Percentiles rank a stretch among this genome's conserved stretches.
phyloP scores from a whole-genome alignment of 2,888 invertebrate species.

The Adelphocoris suturalis region DNA sequence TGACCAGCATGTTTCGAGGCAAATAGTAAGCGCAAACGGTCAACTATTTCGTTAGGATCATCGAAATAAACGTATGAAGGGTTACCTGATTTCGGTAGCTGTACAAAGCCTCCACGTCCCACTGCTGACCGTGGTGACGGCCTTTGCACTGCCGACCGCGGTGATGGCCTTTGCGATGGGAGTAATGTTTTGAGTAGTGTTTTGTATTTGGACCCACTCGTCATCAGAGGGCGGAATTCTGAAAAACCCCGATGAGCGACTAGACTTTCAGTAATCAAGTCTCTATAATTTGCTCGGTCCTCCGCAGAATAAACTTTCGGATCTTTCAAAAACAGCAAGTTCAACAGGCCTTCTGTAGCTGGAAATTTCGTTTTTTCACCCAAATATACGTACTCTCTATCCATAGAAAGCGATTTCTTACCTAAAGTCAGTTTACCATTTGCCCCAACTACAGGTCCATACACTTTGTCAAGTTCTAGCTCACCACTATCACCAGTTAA shows the following conservation, averaged over 20 bases:
- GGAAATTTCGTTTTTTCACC: too few species aligned
- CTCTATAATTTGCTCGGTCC: slow-evolving; percentile 36
- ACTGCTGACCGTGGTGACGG: too few species aligned
- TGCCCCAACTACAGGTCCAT: too few species aligned
- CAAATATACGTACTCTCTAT: too few species aligned
- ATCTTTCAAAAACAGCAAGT: slow-evolving; percentile 29
- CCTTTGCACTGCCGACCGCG: too few species aligned
- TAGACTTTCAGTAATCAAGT: not conserved
- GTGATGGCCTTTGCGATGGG: not conserved
- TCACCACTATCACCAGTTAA: too few species aligned
- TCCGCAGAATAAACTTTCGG: slow-evolving; percentile 18
- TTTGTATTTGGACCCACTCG: not conserved
- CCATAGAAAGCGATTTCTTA: too few species aligned
- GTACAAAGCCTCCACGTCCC: not conserved
- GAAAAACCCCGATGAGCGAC: not conserved
- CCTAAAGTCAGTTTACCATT: too few species aligned
- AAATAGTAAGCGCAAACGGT: slow-evolving; percentile 1
- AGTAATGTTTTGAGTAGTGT: too few species aligned
- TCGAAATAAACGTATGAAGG: slow-evolving; percentile 34
- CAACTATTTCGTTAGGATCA: slow-evolving; percentile 40
- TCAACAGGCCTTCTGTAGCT: slow-evolving; percentile 15
- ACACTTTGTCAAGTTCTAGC: too few species aligned
- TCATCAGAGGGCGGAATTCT: not conserved
- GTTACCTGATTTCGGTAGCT: not conserved
- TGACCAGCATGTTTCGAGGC: slow-evolving; percentile 12